Conservation (phyloP, 2,113 vertebrate species). For the Protobothrops mucrosquamatus region DNA sequence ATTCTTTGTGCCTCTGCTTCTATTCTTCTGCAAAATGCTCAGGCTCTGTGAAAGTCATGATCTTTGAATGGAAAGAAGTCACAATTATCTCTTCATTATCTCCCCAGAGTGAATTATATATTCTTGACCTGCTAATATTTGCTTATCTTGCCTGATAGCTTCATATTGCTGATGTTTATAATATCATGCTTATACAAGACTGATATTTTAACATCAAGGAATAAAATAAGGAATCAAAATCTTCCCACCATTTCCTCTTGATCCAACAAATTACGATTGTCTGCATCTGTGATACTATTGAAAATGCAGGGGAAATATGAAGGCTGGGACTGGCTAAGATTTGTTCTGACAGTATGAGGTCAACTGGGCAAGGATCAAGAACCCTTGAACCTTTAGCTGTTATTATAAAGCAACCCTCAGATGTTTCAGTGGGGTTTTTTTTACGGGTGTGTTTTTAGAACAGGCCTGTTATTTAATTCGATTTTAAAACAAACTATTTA, state of each 20-base stretch:
- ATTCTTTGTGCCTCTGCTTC: not conserved
- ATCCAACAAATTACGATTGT: not conserved
- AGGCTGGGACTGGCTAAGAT: not conserved
- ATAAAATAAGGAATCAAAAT: not conserved
- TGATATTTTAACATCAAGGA: not conserved
- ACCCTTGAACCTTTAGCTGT: not conserved
- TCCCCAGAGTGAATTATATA: constrained; percentile 24
- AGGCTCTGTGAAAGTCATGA: constrained; percentile 15
- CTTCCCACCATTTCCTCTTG: not conserved
- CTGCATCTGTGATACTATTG: not conserved
- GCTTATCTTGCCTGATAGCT: constrained; percentile 1
- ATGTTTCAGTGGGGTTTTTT: too few species aligned
- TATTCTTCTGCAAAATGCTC: constrained; percentile 1
- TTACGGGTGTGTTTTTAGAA: too few species aligned
- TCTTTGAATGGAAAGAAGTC: constrained; percentile 14
- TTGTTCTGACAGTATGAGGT: not conserved
- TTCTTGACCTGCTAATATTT: constrained; percentile 15
- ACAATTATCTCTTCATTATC: constrained; percentile 1
- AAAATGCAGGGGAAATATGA: not conserved
- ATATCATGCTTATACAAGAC: not conserved
- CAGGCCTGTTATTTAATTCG: too few species aligned
- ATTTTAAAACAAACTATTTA: too few species aligned
- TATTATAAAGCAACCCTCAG: not conserved
- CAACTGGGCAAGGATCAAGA: not conserved
- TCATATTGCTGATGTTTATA: not conserved